phyloP scores from a whole-genome alignment of 2,797 vertebrate species.

The Malacoraja senta region DNA sequence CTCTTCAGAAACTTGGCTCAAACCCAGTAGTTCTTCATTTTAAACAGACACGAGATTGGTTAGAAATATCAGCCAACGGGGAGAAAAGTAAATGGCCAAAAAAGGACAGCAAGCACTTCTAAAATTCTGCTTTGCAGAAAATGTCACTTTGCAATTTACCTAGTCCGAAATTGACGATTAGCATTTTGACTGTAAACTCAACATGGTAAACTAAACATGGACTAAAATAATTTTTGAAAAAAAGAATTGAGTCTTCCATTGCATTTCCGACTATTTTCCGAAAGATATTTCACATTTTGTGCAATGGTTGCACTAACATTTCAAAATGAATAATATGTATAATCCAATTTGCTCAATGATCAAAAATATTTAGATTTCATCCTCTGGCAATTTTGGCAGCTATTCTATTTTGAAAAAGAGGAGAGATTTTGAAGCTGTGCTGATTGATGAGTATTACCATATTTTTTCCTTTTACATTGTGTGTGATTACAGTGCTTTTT shows the following conservation, averaged over 20 bases:
- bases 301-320: background rate
- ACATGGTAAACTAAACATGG: background rate
- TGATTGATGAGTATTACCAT: background rate
- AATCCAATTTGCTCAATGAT: background rate
- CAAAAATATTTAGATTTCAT: background rate
- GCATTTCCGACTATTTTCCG: background rate
- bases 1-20: background rate
- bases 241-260: background rate
- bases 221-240: background rate
- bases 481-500: background rate
- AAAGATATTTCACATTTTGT: too few relatives aligned
- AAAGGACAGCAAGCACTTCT: background rate
- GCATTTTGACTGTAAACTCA: background rate
- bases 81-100: background rate
- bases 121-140: background rate
- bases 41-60: background rate
- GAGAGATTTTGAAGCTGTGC: background rate
- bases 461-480: background rate
- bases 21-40: background rate
- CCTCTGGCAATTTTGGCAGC: background rate
- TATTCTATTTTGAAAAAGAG: background rate
- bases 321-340: background rate
- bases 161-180: background rate
- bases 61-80: constrained; percentile 6
- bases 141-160: background rate